A percentile compares a stretch with the other conserved stretches of the same genome.
phyloP scores from a whole-genome alignment of 2,113 vertebrate genomes.

The Mastomys coucha region DNA sequence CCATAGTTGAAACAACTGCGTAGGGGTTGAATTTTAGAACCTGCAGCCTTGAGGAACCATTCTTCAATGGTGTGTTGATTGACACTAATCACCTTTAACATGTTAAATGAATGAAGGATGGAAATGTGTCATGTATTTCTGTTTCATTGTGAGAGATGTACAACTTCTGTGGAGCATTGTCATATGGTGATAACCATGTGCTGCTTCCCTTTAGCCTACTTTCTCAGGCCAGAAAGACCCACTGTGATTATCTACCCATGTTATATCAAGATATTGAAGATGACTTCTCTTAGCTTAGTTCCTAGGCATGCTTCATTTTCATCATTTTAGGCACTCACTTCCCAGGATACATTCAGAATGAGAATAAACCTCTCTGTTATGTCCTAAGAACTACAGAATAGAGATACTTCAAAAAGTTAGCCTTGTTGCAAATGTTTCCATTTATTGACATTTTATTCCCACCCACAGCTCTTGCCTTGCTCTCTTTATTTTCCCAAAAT shows the following conservation, averaged over 20 bases:
- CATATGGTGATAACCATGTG: no score
- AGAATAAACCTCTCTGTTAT: neutral
- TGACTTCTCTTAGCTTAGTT: neutral
- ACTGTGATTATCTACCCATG: neutral
- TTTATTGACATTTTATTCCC: neutral
- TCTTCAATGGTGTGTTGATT: no score
- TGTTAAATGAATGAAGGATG: no score
- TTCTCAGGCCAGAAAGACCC: neutral
- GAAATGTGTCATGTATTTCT: neutral
- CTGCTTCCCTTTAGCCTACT: neutral
- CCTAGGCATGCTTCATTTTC: neutral
- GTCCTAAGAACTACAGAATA: neutral
- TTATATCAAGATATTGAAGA: neutral
- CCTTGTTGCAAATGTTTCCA: neutral
- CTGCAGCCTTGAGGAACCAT: accelerated
- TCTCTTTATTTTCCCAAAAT: neutral
- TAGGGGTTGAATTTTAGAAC: neutral
- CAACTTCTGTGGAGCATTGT: neutral
- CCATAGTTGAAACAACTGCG: no score
- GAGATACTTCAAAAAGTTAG: neutral
- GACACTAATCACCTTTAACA: neutral
- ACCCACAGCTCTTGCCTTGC: neutral
- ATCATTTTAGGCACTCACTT: neutral
- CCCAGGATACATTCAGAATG: neutral
- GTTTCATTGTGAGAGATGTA: no score